Base-by-base conservation (phyloP, 1,140 invertebrate genomes). In the Drosophila triauraria region DNA sequence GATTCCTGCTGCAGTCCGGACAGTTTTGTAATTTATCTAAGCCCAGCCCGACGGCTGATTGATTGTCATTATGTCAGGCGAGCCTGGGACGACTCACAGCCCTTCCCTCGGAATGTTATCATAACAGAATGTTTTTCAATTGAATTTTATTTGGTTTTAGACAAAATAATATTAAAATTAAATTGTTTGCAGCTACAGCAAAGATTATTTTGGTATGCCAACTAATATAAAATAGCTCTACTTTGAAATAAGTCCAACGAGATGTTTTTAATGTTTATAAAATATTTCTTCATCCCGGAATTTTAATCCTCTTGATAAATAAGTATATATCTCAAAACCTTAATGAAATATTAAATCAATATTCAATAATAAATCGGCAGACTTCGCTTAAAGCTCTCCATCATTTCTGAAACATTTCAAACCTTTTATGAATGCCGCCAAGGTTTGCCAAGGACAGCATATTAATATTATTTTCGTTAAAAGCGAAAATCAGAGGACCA, bases 21-120 rank as follows among this genome's bases (percentile, higher is more conserved):
- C 51, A 61, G 63, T 59, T 57, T 48, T 59, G 60, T 47, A 70
- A 71, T 80, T 63, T 69, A 78, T 82, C 62, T 78, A 78, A 82
- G 53, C 76, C 46, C 42, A 47, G 57, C 62, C 64, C 59, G 58
- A 38, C 65, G n/a, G 30, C 74, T 78, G 75, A 78, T 78, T 71
- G 76, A 78, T 78, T 71, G 59, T 62, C 64, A 70, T 78, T 57
- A 62, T 42, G 30, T 4, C 46, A 10, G 15, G 9, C 15, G 4
- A 30, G 8, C 2, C 61, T 2, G n/a, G 15, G 12, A 12, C 10
- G 25, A 20, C 2, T 17, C 12, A 27, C 12, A 13, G 3, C 3
- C 17, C 17, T 51, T n/a, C 12, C 4, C 30, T 27, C 12, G 0
- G 32, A 60, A 23, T 15, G 3, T n/a, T 25, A 42, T 38, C 54